Evolutionary conservation across 2,797 vertebrate genomes (phyloP).

Genomic region (Pangasius larnaudii): DNA sequence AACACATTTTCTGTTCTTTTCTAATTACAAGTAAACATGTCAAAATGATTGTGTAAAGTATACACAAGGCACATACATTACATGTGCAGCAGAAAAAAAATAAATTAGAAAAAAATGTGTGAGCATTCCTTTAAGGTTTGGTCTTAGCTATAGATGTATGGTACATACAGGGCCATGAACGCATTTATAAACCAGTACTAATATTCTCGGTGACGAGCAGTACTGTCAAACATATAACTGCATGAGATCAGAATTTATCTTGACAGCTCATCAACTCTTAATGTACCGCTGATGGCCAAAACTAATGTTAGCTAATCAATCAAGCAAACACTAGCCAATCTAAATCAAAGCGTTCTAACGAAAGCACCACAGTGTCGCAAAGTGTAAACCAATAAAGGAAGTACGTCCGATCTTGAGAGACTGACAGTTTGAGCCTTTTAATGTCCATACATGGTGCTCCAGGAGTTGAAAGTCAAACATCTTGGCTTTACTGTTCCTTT

Average conservation of each 20-base stretch:
- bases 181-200: not conserved
- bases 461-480: conserved; percentile 1
- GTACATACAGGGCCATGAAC: not conserved
- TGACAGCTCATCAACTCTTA: conserved; percentile 1
- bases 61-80: not conserved
- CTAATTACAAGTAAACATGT: not conserved
- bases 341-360: conserved; percentile 11
- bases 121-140: not conserved
- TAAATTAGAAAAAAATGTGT: not conserved
- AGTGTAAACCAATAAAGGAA: conserved; percentile 24
- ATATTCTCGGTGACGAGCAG: not conserved
- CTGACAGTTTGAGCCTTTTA: conserved; percentile 25
- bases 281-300: conserved; percentile 10
- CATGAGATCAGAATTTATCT: conserved; percentile 21
- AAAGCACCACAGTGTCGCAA: conserved; percentile 4
- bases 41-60: not conserved
- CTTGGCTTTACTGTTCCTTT: conserved; percentile 23
- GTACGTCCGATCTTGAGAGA: not conserved
- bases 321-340: conserved; percentile 3
- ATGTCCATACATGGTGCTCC: conserved; percentile 1
- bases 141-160: not conserved
- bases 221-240: conserved; percentile 15
- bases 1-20: not conserved
- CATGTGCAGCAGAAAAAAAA: not conserved
- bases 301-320: conserved; percentile 29